Evolutionary conservation across 2,797 vertebrate genomes (phyloP), one percentile per base, ranked within the genome.

Genomic region (Cossypha caffra): DNA sequence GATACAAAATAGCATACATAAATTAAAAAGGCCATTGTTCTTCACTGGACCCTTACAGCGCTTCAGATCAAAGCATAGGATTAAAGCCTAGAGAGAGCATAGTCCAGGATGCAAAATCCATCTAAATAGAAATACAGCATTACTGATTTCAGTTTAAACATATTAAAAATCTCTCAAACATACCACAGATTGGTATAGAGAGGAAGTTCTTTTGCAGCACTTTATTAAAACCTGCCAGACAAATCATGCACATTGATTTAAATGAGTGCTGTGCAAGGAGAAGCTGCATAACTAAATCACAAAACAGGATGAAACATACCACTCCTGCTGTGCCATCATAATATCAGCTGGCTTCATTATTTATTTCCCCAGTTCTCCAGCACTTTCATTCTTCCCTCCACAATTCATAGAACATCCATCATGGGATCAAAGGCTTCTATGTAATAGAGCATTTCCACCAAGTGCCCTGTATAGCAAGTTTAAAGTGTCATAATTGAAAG

Each of bases 321-420:
- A 1, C 83, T 96, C 80, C 84, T 0, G 48, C 93, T 88, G 82
- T 80, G 90, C 91, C 64, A 50, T 77, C 78, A 63, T 55, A 91
- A 73, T 80, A 91, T 91, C 75, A 88, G 54, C 84, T 82, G 68
- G 50, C 72, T 72, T 93, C 87, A 26, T 63, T 85, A 89, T 95
- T 88, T 93, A 61, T 82, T 91, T 86, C n/a, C 42, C 33, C 43
- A 54, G 31, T 78, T 85, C 57, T 51, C 50, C 54, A 72, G 47
- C 35, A 38, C 37, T 61, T 68, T 61, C 62, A 37, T 78, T 94
- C 83, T 64, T 29, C 31, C 11, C 11, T 5, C 23, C 19, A 16
- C 45, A 42, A 31, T 80, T 93, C 89, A 89, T 58, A 43, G 63
- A 78, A 81, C 63, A 83, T 95, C 78, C 87, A 77, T 91, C 90